Conservation (phyloP, 37 sponge, comb jelly and placozoan genomes). For the Geodia barretti region DNA sequence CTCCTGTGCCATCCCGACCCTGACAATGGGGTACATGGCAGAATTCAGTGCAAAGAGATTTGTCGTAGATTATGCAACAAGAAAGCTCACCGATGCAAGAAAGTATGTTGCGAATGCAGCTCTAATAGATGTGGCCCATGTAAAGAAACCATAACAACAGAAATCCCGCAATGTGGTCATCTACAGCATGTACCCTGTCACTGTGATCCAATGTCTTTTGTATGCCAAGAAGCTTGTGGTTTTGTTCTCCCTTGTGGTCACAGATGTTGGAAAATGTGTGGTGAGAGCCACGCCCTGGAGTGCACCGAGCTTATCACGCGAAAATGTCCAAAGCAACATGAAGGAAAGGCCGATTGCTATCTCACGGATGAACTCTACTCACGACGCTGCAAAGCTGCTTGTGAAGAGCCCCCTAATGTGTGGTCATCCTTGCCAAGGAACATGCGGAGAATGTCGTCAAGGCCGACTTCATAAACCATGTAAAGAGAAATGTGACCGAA, state of each 20-base stretch:
- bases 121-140: background rate
- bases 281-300: background rate
- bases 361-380: background rate
- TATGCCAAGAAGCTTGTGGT: conserved; percentile 30
- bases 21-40: conserved; percentile 1
- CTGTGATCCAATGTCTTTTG: conserved; percentile 8
- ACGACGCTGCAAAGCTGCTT: background rate
- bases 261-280: conserved; percentile 18
- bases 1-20: conserved; percentile 36
- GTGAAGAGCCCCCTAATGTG: background rate
- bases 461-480: conserved; percentile 19
- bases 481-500: conserved; percentile 15
- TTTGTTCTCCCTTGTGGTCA: conserved; percentile 15
- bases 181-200: conserved; percentile 29
- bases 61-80: background rate
- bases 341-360: background rate
- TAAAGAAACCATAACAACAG: conserved; percentile 6
- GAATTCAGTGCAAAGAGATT: conserved; percentile 15
- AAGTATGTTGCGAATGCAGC: conserved; percentile 24
- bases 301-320: background rate
- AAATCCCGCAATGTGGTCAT: conserved; percentile 34
- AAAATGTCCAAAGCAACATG: conserved; percentile 15
- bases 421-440: conserved; percentile 12
- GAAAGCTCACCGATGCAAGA: background rate
- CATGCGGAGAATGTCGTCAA: conserved; percentile 24